Percentiles rank a stretch among this genome's conserved stretches.
phyloP scores from a whole-genome alignment of 2,888 invertebrate species.

The Aporophyla nigra region DNA sequence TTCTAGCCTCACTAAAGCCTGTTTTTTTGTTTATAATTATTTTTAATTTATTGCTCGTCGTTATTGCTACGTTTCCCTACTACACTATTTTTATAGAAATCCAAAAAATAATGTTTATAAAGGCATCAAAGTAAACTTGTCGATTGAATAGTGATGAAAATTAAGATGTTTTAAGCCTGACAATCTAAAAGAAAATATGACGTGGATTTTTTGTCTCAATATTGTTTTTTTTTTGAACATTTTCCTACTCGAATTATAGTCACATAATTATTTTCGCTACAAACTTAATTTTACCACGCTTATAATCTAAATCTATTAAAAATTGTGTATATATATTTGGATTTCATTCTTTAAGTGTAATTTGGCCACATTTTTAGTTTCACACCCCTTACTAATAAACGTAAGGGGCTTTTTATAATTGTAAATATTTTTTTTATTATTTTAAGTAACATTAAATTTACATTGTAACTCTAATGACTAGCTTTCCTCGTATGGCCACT shows the following conservation, averaged over 20 bases:
- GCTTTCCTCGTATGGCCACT: constrained; percentile 89
- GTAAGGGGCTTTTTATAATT: constrained; percentile 83
- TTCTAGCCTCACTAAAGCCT: constrained; percentile 89
- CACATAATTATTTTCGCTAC: constrained; percentile 59
- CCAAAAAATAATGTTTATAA: constrained; percentile 69
- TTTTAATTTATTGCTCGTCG: constrained; percentile 86
- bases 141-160: constrained; percentile 37
- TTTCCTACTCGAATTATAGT: constrained; percentile 45
- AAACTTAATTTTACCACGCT: constrained; percentile 67
- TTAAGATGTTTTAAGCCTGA: constrained; percentile 31
- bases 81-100: constrained; percentile 77
- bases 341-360: constrained; percentile 89
- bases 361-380: constrained; percentile 91
- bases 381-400: constrained; percentile 85
- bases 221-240: constrained; percentile 12
- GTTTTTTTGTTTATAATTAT: constrained; percentile 77
- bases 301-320: constrained; percentile 80
- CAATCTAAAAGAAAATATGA: constrained; percentile 41
- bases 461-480: constrained; percentile 90
- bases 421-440: constrained; percentile 87
- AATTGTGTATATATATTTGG: constrained; percentile 90
- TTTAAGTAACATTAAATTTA: constrained; percentile 85
- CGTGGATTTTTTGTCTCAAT: constrained; percentile 42
- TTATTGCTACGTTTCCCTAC: constrained; percentile 88
- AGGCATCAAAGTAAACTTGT: constrained; percentile 63